Percentiles rank a stretch among this genome's conserved stretches.
Evolutionary conservation across 2,113 vertebrate species (phyloP).

Genomic region (Syngnathus floridae): DNA sequence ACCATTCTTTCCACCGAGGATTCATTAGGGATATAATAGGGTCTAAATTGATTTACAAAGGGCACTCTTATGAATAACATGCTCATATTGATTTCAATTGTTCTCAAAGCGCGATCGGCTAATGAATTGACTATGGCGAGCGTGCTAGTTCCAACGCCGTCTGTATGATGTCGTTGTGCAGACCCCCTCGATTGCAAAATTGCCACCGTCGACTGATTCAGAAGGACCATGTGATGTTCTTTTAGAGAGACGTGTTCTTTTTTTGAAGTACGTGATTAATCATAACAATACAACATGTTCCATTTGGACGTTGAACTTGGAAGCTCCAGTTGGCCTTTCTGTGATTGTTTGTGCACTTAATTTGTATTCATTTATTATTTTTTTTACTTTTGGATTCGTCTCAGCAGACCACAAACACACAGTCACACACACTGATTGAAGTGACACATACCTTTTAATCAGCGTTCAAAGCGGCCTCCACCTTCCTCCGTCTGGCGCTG

Average conservation of each 20-base stretch:
- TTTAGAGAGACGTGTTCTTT: constrained; percentile 1
- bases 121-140: constrained; percentile 41
- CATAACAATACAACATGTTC: not conserved
- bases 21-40: constrained; percentile 60
- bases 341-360: not conserved
- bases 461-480: constrained; percentile 47
- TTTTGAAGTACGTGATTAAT: not conserved
- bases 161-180: not conserved
- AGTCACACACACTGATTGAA: constrained; percentile 32
- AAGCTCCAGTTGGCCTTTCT: not conserved
- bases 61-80: constrained; percentile 55
- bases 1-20: constrained; percentile 46
- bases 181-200: not conserved
- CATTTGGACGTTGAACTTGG: not conserved
- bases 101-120: constrained; percentile 38
- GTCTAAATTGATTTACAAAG: constrained; percentile 61
- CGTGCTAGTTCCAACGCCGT: not conserved
- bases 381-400: constrained; percentile 8
- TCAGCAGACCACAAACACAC: constrained; percentile 11
- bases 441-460: constrained; percentile 60
- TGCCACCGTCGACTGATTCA: not conserved
- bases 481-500: constrained; percentile 29
- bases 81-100: constrained; percentile 53
- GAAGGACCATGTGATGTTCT: constrained; percentile 5
- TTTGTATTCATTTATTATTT: not conserved